Evolutionary conservation across 1,140 invertebrate genomes (phyloP).

Genomic region (Anastatus disparis): DNA sequence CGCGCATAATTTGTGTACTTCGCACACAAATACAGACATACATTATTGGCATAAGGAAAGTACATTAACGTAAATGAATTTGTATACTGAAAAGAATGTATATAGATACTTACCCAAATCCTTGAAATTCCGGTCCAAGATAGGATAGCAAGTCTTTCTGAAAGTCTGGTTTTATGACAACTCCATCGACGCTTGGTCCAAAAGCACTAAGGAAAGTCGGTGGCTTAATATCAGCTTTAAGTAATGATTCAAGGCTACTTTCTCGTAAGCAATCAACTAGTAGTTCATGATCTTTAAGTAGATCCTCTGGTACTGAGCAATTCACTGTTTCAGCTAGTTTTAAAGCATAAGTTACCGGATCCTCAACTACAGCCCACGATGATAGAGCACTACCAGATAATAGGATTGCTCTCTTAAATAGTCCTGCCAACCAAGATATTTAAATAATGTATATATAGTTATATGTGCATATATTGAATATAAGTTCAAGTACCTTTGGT

Average conservation of each 20-base stretch:
- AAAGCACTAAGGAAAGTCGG: constrained; percentile 87
- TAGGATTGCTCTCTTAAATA: constrained; percentile 91
- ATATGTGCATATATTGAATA: background rate
- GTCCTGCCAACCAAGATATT: constrained; percentile 66
- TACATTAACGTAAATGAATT: constrained; percentile 19
- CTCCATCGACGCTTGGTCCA: constrained; percentile 86
- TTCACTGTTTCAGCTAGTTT: constrained; percentile 87
- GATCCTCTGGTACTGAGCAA: constrained; percentile 83
- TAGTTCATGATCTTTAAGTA: constrained; percentile 80
- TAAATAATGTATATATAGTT: background rate
- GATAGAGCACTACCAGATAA: constrained; percentile 93
- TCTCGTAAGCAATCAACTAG: constrained; percentile 85
- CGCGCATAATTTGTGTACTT: too few relatives aligned
- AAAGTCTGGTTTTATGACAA: constrained; percentile 84
- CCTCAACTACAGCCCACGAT: constrained; percentile 92
- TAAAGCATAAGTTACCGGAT: constrained; percentile 86
- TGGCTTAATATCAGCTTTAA: constrained; percentile 80
- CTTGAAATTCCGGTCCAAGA: constrained; percentile 76
- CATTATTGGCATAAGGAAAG: too few relatives aligned
- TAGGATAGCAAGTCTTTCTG: constrained; percentile 79
- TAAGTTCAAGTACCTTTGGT: too few relatives aligned
- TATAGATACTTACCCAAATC: constrained; percentile 65
- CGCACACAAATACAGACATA: too few relatives aligned
- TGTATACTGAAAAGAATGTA: background rate
- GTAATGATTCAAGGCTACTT: constrained; percentile 79